A percentile compares a stretch with the other conserved stretches of the same genome.
Evolutionary conservation across 2,888 invertebrate genomes (phyloP).

Genomic region (Drosophila melanosoma): DNA sequence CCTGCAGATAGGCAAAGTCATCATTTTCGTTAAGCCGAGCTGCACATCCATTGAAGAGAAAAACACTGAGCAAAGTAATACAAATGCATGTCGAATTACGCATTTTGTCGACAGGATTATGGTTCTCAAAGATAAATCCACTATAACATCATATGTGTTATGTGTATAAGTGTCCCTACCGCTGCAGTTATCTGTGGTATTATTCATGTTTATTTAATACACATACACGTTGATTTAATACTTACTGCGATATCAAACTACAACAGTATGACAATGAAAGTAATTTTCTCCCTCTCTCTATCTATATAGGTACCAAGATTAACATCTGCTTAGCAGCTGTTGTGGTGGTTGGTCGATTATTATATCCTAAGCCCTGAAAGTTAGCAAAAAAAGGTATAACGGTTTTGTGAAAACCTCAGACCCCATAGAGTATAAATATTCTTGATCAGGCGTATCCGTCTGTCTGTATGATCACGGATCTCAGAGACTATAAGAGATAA

Average conservation of each 20-base stretch:
- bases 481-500: too few relatives aligned
- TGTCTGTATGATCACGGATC: too few relatives aligned
- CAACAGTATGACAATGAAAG: slow-evolving; percentile 11
- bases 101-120: slow-evolving; percentile 18
- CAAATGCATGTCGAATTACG: background rate
- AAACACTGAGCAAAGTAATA: slow-evolving; percentile 4
- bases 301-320: background rate
- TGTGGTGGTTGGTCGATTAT: background rate
- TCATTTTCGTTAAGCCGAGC: background rate
- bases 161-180: background rate
- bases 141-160: background rate
- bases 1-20: background rate
- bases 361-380: too few relatives aligned
- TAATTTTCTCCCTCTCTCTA: background rate
- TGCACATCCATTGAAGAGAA: background rate
- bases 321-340: background rate
- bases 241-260: slow-evolving; percentile 11
- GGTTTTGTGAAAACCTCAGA: too few relatives aligned
- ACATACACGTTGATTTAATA: background rate
- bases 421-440: too few relatives aligned
- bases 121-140: background rate
- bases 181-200: background rate
- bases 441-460: too few relatives aligned
- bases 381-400: too few relatives aligned
- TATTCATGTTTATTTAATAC: background rate